Base-by-base conservation (phyloP, 2,888 invertebrate species). In the Arge pagana region DNA sequence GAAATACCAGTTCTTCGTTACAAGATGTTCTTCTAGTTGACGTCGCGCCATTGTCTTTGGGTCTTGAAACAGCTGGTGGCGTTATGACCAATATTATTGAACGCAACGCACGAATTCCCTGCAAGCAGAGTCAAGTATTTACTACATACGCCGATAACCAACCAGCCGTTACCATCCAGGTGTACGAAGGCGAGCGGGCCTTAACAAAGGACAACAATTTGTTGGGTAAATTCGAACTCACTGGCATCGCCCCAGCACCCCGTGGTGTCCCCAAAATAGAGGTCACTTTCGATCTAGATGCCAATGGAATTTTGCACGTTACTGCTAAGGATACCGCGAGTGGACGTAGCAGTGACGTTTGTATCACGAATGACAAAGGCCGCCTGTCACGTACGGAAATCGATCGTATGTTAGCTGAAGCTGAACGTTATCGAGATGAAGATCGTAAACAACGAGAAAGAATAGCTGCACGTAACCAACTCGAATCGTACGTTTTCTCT, bases 81-180 rank as follows among this genome's bases (percentile, higher is more conserved):
- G 92, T 92, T 24, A 98, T 98, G 97, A 97, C 96, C 48, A 88
- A 92, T 1, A 83, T 99, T 50, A 97, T 99, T 79, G 95, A 96
- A 80, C 87, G 97, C 54, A 99, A 97, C 83, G 94, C 96, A 21
- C 94, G 94, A 74, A 96, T 97, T 76, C 96, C 96, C 53, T 96
- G 95, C 55, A 96, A 96, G 79, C 94, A 96, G 78, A 94, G 94
- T 0, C 95, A 96, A 77, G 94, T 91, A 24, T 96, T 96, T 81
- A 96, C 96, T 62, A 97, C 97, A 3, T 96, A 96, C 78, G 92
- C 96, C 0, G 97, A 98, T 79, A 98, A 98, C 80, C 97, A 98
- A 77, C 96, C 96, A 33, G 96, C 93, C 67, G 96, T 96, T 56
- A 81, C 93, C 65, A 93, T 96, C 69, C 90, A 91, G 74, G 94